phyloP scores from a whole-genome alignment of 2,888 invertebrate genomes.

The Agonum fuliginosum region DNA sequence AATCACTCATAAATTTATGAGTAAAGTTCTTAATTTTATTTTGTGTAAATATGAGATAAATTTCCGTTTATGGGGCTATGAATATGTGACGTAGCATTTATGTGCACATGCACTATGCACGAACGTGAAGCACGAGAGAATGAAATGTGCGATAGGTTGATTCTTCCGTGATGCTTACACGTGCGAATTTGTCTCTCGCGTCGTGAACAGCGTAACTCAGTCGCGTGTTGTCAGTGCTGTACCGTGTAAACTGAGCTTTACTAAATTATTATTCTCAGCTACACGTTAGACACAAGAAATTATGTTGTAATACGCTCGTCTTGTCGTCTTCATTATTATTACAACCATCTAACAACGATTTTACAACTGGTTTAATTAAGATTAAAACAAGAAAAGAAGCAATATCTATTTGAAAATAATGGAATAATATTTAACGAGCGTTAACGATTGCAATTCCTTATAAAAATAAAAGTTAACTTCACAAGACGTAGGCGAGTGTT shows the following conservation, averaged over 20 bases:
- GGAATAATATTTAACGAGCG: too few species aligned
- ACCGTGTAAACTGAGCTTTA: conserved; percentile 68
- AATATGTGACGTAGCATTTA: conserved; percentile 5
- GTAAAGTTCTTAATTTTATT: conserved; percentile 9
- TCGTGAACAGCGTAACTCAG: conserved; percentile 49
- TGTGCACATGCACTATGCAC: conserved; percentile 24
- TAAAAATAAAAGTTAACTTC: too few species aligned
- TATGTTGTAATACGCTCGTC: conserved; percentile 28
- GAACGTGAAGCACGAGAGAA: conserved; percentile 18
- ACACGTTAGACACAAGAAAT: conserved; percentile 23
- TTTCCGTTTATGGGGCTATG: conserved; percentile 19
- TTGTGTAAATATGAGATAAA: conserved; percentile 16
- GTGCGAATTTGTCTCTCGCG: conserved; percentile 46
- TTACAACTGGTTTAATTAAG: conserved; percentile 28
- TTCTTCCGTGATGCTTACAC: conserved; percentile 44
- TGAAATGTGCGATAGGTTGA: conserved; percentile 29
- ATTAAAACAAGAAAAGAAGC: not conserved
- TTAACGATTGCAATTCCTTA: too few species aligned
- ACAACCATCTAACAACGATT: not conserved
- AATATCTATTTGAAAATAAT: too few species aligned
- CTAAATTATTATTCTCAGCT: conserved; percentile 29
- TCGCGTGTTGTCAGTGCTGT: conserved; percentile 50
- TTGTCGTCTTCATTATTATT: conserved; percentile 18
- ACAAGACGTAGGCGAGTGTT: too few species aligned
- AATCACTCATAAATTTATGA: conserved; percentile 11